Percentiles rank a stretch among this genome's conserved stretches.
Conservation (phyloP, 2,113 vertebrate genomes). For the Phocoena phocoena region DNA sequence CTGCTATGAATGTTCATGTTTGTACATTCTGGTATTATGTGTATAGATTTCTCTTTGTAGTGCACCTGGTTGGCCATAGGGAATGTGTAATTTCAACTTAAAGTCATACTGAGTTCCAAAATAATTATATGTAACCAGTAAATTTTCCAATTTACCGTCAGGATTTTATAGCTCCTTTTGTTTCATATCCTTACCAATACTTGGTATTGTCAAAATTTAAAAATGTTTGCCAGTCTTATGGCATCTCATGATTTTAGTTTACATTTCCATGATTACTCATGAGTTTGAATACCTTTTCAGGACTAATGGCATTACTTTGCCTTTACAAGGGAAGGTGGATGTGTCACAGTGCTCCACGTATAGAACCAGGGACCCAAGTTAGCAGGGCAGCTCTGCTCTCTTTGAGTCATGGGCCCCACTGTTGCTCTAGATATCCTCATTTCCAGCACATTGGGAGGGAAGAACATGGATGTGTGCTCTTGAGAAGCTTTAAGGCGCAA, state of each 20-base stretch:
- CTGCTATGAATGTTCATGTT: not conserved
- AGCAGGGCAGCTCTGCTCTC: not conserved
- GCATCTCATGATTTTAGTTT: not conserved
- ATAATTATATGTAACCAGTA: not conserved
- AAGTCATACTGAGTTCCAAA: not conserved
- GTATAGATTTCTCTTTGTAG: not conserved
- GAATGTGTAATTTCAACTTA: conserved; percentile 18
- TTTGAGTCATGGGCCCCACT: not conserved
- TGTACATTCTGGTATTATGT: not conserved
- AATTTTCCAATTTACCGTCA: not conserved
- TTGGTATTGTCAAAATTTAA: not conserved
- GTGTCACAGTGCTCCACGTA: not conserved
- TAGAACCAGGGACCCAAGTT: not conserved
- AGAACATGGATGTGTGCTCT: not conserved
- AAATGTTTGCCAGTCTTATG: not conserved
- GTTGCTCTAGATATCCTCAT: not conserved
- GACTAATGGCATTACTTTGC: not conserved
- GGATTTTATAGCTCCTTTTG: not conserved
- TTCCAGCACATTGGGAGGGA: not conserved
- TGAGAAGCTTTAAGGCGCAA: not conserved
- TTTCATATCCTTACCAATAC: not conserved
- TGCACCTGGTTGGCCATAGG: not conserved
- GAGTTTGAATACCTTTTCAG: not conserved
- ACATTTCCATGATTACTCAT: not conserved
- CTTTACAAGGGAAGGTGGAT: not conserved